Evolutionary conservation across 2,888 invertebrate species (phyloP).

Genomic region (Eucera pruinosa): DNA sequence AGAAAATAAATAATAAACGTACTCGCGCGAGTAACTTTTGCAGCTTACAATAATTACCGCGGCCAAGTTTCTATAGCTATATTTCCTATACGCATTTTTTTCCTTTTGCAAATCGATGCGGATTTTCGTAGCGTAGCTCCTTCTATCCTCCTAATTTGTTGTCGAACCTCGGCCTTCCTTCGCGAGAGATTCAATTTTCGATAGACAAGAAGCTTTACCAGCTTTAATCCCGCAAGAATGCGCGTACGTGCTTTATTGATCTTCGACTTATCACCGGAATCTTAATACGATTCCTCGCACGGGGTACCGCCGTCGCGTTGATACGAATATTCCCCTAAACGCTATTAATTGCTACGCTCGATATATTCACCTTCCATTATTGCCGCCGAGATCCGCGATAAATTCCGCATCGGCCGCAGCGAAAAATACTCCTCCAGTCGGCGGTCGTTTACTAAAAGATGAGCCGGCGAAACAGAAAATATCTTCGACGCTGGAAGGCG

Average conservation of each 20-base stretch:
- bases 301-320: too few species aligned
- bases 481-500: conserved; percentile 1
- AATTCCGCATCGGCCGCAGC: not conserved
- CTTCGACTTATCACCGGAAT: conserved; percentile 71
- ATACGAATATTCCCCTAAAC: not conserved
- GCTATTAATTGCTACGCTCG: conserved; percentile 53
- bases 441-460: not conserved
- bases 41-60: not conserved
- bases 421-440: too few species aligned
- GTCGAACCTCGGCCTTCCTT: conserved; percentile 2
- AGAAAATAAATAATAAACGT: conserved; percentile 73
- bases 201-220: conserved; percentile 73
- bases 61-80: not conserved
- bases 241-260: conserved; percentile 78
- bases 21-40: conserved; percentile 45
- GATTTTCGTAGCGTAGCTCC: not conserved
- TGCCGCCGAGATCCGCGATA: not conserved
- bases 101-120: not conserved
- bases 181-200: conserved; percentile 81
- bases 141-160: not conserved
- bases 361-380: not conserved
- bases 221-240: conserved; percentile 72
- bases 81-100: conserved; percentile 1
- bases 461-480: conserved; percentile 5
- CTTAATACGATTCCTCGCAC: conserved; percentile 54